Evolutionary conservation across 2,113 vertebrate species (phyloP), one percentile per base, ranked within the genome.

Genomic region (Spermophilus dauricus): DNA sequence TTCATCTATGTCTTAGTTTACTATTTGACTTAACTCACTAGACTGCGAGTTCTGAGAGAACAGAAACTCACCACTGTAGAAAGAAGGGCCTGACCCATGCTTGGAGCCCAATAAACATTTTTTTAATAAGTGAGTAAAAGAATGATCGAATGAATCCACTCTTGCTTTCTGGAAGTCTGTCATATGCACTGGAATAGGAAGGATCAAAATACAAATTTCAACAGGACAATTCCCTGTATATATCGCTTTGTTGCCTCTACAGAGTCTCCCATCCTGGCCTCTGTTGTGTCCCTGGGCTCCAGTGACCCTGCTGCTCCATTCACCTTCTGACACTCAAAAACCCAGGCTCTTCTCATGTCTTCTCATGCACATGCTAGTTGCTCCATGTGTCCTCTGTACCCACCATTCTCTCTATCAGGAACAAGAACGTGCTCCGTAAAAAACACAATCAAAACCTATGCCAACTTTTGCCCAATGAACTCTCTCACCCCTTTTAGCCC

Each of bases 231-330:
- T 80, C 26, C 28, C 48, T 70, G 1, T 3, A 1, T 10, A 48
- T 61, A 56, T 11, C 13, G 37, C 7, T 5, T 37, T 24, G 8
- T 5, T 20, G 28, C 9, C 26, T 48, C 48, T 32, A 51, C 51
- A 20, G 16, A 69, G 17, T 39, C 26, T 67, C 48, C 88, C 16
- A 6, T 24, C 20, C 22, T 28, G 48, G n/a, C 34, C 76, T 70
- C 16, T 70, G 32, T n/a, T n/a, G 61, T 45, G 0, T 4, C 1
- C 8, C 0, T 5, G 4, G 39, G 20, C 24, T 63, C 20, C 30
- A 0, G 10, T 53, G 3, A n/a, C 28, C 28, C 58, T 67, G 7
- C 3, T 11, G n/a, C 10, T 69, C n/a, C 39, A 22, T 42, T 42
- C 12, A 82, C 78, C 11, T 58, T 67, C 22, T 28, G 8, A 18